Percentiles rank a stretch among this genome's conserved stretches.
Conservation (phyloP, 2,888 invertebrate genomes). For the Epinotia ramella region DNA sequence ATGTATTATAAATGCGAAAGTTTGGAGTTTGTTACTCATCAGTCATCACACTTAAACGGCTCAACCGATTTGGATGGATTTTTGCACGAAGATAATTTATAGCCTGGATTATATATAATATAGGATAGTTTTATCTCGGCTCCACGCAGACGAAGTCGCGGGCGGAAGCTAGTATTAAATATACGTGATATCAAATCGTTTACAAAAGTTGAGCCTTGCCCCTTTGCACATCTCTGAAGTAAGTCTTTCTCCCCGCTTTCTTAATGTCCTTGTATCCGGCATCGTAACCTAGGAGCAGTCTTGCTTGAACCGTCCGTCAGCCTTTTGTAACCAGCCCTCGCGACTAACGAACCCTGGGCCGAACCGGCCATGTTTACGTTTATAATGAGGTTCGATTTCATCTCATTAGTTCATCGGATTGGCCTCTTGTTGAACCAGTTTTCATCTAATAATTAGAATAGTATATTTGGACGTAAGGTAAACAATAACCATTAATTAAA, state of each 20-base stretch:
- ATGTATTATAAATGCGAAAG: too few species aligned
- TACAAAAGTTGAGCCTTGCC: not conserved
- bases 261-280: conserved; percentile 35
- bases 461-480: conserved; percentile 33
- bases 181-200: not conserved
- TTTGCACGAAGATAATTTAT: too few species aligned
- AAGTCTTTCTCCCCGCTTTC: conserved; percentile 11
- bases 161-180: not conserved
- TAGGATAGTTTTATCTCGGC: too few species aligned
- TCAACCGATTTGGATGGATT: too few species aligned
- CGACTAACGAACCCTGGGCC: conserved; percentile 53
- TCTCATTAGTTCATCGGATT: conserved; percentile 50
- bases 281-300: conserved; percentile 54
- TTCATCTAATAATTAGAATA: conserved; percentile 51
- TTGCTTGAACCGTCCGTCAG: conserved; percentile 64
- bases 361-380: conserved; percentile 49
- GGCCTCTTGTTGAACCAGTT: conserved; percentile 53
- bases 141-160: too few species aligned
- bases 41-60: too few species aligned
- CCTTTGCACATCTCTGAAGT: not conserved
- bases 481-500: too few species aligned
- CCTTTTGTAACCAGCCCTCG: conserved; percentile 67
- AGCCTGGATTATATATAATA: too few species aligned
- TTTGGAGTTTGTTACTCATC: too few species aligned
- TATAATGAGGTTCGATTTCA: conserved; percentile 49